These are phyloP conservation scores for Drosophila neocordata DNA, from an alignment of 1,140 invertebrate genomes.

Conservation along the genomic window DNA sequence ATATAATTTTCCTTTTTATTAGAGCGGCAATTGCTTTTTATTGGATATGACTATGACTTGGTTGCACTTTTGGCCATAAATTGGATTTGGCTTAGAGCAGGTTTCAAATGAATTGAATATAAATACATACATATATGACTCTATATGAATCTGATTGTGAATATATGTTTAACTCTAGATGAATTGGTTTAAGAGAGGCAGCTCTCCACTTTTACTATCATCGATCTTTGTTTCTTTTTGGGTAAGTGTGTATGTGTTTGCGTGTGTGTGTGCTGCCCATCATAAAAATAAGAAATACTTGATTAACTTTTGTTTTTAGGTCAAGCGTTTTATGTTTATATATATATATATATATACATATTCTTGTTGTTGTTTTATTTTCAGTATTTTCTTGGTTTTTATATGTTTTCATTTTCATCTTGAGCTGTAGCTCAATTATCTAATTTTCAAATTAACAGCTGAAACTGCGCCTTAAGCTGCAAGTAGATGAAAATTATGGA, in stretches of 20 bases:
- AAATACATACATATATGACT: no score
- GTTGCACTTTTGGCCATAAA: conserved; percentile 21
- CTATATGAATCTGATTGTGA: background rate
- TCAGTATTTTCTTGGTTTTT: background rate
- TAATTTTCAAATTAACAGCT: conserved; percentile 74
- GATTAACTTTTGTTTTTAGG: conserved; percentile 36
- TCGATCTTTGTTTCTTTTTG: conserved; percentile 8
- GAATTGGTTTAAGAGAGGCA: no score
- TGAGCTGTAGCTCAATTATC: conserved; percentile 53
- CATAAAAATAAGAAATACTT: background rate
- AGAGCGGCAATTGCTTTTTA: conserved; percentile 63
- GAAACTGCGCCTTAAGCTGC: conserved; percentile 47
- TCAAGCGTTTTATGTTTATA: conserved; percentile 48
- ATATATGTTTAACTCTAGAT: background rate
- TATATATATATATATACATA: no score
- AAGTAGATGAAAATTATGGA: conserved; percentile 23
- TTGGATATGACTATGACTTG: conserved; percentile 23
- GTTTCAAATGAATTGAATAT: conserved; percentile 7
- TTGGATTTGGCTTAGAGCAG: conserved; percentile 21
- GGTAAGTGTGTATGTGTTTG: background rate
- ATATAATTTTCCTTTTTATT: conserved; percentile 69
- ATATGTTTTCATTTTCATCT: conserved; percentile 50
- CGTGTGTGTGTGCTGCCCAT: background rate
- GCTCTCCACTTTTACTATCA: conserved; percentile 14
- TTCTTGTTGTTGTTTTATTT: no score